Evolutionary conservation across 2,888 invertebrate genomes (phyloP).

Genomic region (Lithophane ornitopus): DNA sequence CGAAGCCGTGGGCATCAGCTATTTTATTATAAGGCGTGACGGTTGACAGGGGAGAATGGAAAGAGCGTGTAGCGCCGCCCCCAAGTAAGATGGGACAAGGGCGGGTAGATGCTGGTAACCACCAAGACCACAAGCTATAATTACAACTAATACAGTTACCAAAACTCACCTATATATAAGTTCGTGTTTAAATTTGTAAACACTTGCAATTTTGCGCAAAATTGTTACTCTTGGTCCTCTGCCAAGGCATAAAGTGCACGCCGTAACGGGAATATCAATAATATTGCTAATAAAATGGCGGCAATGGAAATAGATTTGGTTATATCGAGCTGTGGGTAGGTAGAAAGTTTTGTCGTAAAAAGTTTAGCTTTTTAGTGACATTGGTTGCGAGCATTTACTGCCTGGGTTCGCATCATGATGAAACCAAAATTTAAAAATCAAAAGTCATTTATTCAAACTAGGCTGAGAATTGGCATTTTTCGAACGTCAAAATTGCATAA

Average conservation of each 20-base stretch:
- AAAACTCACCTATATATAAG: slow-evolving; percentile 38
- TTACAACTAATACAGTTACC: slow-evolving; percentile 23
- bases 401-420: no score
- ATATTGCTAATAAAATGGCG: slow-evolving; percentile 62
- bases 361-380: background rate
- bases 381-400: no score
- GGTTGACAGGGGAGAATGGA: no score
- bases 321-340: background rate
- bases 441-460: no score
- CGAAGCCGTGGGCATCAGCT: no score
- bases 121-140: slow-evolving; percentile 29
- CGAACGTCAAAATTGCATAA: no score
- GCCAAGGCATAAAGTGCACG: slow-evolving; percentile 60
- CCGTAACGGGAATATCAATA: slow-evolving; percentile 63
- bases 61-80: no score
- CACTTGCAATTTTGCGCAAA: slow-evolving; percentile 69
- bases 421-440: no score
- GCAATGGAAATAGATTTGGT: slow-evolving; percentile 54
- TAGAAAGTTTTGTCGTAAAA: slow-evolving; percentile 17
- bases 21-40: no score
- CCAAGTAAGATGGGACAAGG: no score
- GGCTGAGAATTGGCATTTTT: no score
- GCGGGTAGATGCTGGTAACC: background rate
- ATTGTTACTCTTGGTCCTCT: slow-evolving; percentile 62
- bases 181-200: slow-evolving; percentile 61